Base-by-base conservation (phyloP, 2,113 vertebrate genomes). In the Syrmaticus mikado region DNA sequence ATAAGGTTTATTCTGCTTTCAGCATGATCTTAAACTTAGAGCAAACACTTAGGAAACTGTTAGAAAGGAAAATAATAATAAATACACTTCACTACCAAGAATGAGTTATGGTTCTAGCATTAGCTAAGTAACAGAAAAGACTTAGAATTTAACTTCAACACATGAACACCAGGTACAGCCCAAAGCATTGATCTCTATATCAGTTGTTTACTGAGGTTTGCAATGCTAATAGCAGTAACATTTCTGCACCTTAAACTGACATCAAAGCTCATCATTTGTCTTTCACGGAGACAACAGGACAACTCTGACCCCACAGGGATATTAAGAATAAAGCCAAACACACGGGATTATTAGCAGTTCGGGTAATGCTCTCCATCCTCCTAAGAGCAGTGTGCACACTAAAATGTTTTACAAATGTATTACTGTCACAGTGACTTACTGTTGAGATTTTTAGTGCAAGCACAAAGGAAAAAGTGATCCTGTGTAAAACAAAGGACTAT, bases 401-500 rank as follows among this genome's bases (percentile, higher is more conserved):
- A 8, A 65, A 76, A 80, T 28, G 57, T 89, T 89, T 83, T 76
- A 78, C n/a, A 57, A 84, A 73, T 87, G 52, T 36, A 85, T 30
- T 73, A 40, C 43, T 75, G 28, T 76, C 66, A 91, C 73, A 41
- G 45, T 77, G 36, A 93, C 34, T 94, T 83, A 58, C 66, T 90
- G 36, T 92, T 78, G 58, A 87, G 30, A 61, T 78, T 96, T 95
- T 85, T 53, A 70, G 64, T 60, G 22, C 36, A 82, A 65, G 74
- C 73, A 92, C 32, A 87, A 87, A 87, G 70, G 72, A 74, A 94
- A 94, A 93, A 68, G 41, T 30, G 72, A 52, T 82, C 67, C 72
- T 85, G 45, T 60, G 65, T 46, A 84, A 95, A 48, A 46, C 3
- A 5, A 77, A 65, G 52, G 50, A 40, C 60, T 89, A 55, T 41